These are phyloP conservation scores for Delichon dasypus DNA, from an alignment of 2,797 vertebrate species.

Conservation along the genomic window DNA sequence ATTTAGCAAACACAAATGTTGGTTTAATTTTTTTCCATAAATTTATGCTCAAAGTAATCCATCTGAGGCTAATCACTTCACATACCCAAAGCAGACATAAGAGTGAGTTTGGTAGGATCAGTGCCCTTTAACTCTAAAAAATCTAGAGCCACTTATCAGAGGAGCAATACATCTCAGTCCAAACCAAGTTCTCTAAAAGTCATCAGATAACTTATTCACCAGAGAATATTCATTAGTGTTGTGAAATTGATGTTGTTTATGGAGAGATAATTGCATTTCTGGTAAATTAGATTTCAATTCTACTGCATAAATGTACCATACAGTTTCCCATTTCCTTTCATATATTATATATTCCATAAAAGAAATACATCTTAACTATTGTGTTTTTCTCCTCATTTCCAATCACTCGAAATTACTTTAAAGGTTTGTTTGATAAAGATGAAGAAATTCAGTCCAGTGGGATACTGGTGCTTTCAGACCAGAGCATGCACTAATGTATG, in stretches of 20 bases:
- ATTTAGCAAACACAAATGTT: not conserved
- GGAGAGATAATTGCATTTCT: slow-evolving; percentile 62
- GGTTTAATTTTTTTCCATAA: not conserved
- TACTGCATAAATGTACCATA: slow-evolving; percentile 40
- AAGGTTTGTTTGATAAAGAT: not conserved
- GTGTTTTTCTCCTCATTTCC: not conserved
- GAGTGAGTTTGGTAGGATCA: not conserved
- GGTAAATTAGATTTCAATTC: slow-evolving; percentile 60
- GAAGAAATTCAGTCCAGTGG: not conserved
- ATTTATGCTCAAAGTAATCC: not conserved
- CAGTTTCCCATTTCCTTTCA: slow-evolving; percentile 63
- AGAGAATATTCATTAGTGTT: slow-evolving; percentile 49
- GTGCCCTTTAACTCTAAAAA: not conserved
- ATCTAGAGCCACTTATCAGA: not conserved
- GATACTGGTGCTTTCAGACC: not conserved
- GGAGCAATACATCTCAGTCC: not conserved
- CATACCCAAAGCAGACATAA: not conserved
- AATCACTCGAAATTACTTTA: slow-evolving; percentile 16
- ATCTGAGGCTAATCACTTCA: not conserved
- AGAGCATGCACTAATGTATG: not conserved
- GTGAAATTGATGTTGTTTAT: slow-evolving; percentile 60
- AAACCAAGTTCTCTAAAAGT: slow-evolving; percentile 22
- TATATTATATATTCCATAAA: slow-evolving; percentile 46
- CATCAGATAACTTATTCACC: slow-evolving; percentile 23
- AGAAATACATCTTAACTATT: slow-evolving; percentile 40